Conservation (phyloP, 1,140 invertebrate genomes). For the Xylocopa sonorina region DNA sequence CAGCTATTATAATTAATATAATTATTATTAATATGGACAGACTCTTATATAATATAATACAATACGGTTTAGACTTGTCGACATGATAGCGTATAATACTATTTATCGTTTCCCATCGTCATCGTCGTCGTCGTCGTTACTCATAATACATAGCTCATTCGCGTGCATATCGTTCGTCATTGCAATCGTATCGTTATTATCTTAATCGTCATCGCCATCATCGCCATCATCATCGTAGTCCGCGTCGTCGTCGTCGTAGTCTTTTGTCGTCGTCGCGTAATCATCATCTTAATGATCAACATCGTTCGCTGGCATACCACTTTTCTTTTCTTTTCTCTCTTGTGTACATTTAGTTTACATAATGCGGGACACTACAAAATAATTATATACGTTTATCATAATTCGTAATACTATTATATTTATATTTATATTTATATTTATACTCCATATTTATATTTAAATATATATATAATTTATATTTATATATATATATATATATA, state of each 20-base stretch:
- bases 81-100: conserved; percentile 82
- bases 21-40: conserved; percentile 83
- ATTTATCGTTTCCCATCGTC: conserved; percentile 80
- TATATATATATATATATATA: conserved; percentile 76
- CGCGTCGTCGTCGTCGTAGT: conserved; percentile 58
- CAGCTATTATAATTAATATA: conserved; percentile 82
- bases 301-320: conserved; percentile 59
- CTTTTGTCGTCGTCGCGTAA: neutral
- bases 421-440: conserved; percentile 73
- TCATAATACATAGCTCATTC: conserved; percentile 66
- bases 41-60: conserved; percentile 82
- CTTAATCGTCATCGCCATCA: conserved; percentile 65
- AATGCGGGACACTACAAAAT: conserved; percentile 81
- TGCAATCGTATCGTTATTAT: conserved; percentile 56
- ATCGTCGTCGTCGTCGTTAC: conserved; percentile 65
- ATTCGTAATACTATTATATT: conserved; percentile 71
- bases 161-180: conserved; percentile 64
- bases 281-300: conserved; percentile 56
- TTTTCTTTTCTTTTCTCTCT: conserved; percentile 56
- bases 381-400: conserved; percentile 77
- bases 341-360: conserved; percentile 82
- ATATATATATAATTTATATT: conserved; percentile 75
- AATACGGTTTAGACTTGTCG: conserved; percentile 82
- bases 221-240: conserved; percentile 64
- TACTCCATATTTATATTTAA: conserved; percentile 69